These are phyloP conservation scores for Apaloderma vittatum DNA, from an alignment of 2,113 vertebrate genomes.

Conservation along the genomic window DNA sequence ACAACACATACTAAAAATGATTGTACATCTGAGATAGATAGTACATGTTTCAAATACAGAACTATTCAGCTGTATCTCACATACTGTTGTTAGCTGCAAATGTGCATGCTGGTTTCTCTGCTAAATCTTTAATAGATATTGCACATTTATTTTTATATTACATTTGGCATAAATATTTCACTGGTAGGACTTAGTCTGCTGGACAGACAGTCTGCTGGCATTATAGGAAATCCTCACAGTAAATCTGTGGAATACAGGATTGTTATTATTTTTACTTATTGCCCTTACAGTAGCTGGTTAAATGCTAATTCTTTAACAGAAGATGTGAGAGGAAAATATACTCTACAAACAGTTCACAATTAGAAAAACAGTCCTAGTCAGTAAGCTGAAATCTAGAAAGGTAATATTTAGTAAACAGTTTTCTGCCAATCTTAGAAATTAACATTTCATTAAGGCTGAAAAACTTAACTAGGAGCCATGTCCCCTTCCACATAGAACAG, in stretches of 20 bases:
- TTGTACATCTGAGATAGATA: neutral
- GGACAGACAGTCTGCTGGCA: neutral
- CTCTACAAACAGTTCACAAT: neutral
- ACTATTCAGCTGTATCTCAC: neutral
- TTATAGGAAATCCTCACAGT: neutral
- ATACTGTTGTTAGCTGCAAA: neutral
- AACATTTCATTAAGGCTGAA: neutral
- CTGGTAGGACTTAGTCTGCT: neutral
- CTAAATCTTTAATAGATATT: neutral
- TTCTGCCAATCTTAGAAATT: neutral
- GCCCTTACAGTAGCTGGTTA: neutral
- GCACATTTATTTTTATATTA: neutral
- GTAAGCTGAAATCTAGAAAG: neutral
- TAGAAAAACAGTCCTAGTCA: neutral
- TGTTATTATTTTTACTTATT: neutral
- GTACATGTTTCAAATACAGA: neutral
- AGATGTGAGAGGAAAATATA: neutral
- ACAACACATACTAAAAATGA: neutral
- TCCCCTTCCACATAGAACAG: fast-evolving
- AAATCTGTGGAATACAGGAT: neutral
- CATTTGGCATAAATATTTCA: neutral
- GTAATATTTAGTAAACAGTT: neutral
- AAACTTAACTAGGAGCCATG: neutral
- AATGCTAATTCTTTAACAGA: neutral
- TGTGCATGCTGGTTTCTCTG: neutral